These are phyloP conservation scores for Odocoileus virginianus DNA, from an alignment of 2,113 vertebrate genomes.

Conservation along the genomic window DNA sequence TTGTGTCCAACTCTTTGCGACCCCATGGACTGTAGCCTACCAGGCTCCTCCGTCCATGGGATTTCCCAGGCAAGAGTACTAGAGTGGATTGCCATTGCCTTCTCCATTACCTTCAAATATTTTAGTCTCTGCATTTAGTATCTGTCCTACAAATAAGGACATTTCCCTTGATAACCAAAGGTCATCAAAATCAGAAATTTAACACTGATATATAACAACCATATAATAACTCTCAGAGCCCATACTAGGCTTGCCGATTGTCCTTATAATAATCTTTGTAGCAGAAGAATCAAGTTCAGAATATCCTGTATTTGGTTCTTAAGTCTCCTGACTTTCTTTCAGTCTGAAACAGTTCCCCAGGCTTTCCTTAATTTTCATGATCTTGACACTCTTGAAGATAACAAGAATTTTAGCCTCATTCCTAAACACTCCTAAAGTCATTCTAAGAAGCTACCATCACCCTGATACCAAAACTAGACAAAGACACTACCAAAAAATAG, in stretches of 20 bases:
- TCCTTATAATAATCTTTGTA: neutral
- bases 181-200: neutral
- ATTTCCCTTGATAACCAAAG: neutral
- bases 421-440: neutral
- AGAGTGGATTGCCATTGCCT: no score
- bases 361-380: neutral
- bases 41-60: no score
- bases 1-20: no score
- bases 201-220: neutral
- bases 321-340: neutral
- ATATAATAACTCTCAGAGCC: neutral
- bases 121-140: neutral
- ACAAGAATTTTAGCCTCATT: neutral
- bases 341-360: neutral
- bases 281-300: neutral
- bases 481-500: neutral
- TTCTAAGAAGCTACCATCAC: neutral
- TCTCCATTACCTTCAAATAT: neutral
- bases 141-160: neutral
- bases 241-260: accelerated
- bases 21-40: no score
- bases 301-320: neutral
- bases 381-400: neutral
- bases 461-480: neutral
- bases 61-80: no score